Percentiles rank a stretch among this genome's conserved stretches.
Evolutionary conservation across 2,888 invertebrate species (phyloP).

Genomic region (Drosophila colorata): DNA sequence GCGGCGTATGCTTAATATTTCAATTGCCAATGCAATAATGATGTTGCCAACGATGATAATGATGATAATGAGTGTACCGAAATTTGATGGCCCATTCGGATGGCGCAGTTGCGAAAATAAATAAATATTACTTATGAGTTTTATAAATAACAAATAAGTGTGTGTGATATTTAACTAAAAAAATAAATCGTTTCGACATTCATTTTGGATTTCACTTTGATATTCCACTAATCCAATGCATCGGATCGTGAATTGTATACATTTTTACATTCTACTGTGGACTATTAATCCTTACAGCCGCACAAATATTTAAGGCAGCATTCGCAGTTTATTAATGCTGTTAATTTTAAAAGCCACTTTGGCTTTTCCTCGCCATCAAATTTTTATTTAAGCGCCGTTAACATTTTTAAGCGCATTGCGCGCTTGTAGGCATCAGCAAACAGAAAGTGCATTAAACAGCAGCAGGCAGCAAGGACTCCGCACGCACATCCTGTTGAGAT

Average conservation of each 20-base stretch:
- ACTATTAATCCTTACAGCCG: background rate
- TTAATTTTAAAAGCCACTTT: conserved; percentile 72
- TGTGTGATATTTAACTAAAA: conserved; percentile 1
- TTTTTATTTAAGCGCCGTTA: conserved; percentile 57
- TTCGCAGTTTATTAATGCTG: conserved; percentile 49
- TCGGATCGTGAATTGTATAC: background rate
- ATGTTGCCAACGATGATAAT: conserved; percentile 16
- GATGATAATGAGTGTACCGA: conserved; percentile 14
- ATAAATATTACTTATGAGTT: conserved; percentile 23
- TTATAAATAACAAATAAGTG: conserved; percentile 21
- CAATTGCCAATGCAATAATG: conserved; percentile 41
- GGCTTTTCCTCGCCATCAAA: conserved; percentile 35
- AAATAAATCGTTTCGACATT: background rate
- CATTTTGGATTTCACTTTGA: background rate
- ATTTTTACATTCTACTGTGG: background rate
- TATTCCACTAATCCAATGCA: background rate
- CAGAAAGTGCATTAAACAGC: conserved; percentile 47
- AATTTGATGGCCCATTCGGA: conserved; percentile 13
- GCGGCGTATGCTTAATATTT: conserved; percentile 62
- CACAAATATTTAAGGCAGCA: conserved; percentile 12
- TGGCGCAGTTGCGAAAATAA: conserved; percentile 45
- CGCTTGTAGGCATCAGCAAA: conserved; percentile 16
- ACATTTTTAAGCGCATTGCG: conserved; percentile 54
- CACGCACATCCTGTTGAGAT: conserved; percentile 1
- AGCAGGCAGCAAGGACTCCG: conserved; percentile 18